Conservation (phyloP, 2,113 vertebrate genomes). For the Gobio gobio region DNA sequence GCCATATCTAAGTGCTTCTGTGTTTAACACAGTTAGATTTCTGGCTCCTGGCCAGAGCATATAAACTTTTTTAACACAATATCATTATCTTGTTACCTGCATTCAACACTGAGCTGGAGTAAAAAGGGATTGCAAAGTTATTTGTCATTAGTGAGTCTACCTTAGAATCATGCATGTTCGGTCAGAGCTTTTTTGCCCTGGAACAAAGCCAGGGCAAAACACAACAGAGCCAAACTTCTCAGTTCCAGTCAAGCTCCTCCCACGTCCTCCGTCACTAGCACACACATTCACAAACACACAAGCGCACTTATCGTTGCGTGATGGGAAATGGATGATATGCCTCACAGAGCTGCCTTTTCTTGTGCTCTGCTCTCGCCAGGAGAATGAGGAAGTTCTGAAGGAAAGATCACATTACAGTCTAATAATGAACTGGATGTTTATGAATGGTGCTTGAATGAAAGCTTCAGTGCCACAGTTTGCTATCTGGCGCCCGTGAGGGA, state of each 20-base stretch:
- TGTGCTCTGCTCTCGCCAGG: conserved; percentile 20
- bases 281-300: conserved; percentile 39
- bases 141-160: neutral
- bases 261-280: conserved; percentile 36
- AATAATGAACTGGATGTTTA: conserved; percentile 4
- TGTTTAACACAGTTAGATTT: neutral
- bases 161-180: conserved; percentile 52
- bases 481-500: neutral
- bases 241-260: conserved; percentile 72
- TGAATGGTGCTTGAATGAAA: conserved; percentile 6
- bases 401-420: conserved; percentile 50
- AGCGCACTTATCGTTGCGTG: neutral
- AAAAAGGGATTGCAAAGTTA: neutral
- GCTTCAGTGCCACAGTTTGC: neutral
- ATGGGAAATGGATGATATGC: conserved; percentile 31
- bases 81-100: neutral
- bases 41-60: conserved; percentile 1
- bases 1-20: conserved; percentile 11
- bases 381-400: conserved; percentile 55
- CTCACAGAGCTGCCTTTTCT: conserved; percentile 44
- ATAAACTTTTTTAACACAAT: neutral
- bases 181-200: conserved; percentile 60
- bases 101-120: neutral
- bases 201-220: conserved; percentile 60
- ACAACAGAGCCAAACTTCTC: conserved; percentile 63